Conservation (phyloP, 2,113 vertebrate species). For the Dryoscopus gambensis region DNA sequence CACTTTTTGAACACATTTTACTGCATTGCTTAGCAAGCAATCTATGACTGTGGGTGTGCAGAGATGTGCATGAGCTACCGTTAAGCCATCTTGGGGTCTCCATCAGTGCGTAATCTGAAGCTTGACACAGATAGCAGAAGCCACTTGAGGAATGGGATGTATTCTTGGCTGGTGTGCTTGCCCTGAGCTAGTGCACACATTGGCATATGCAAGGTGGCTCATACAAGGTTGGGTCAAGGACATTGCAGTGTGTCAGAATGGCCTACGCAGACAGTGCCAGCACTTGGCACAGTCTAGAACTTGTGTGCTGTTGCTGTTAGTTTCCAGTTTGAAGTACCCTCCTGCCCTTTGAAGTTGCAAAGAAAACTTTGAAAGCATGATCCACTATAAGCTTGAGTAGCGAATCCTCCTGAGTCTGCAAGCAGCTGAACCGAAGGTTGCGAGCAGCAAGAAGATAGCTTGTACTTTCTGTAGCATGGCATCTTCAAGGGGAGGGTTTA, state of each 20-base stretch:
- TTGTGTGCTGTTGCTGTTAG: background rate
- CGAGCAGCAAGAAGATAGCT: background rate
- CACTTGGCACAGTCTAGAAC: background rate
- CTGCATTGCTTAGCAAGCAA: background rate
- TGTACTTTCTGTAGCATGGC: background rate
- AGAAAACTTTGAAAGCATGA: background rate
- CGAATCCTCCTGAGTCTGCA: background rate
- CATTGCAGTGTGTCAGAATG: background rate
- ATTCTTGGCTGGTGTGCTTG: background rate
- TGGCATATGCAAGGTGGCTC: background rate
- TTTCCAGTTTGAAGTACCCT: background rate
- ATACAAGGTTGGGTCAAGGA: background rate
- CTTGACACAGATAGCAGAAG: background rate
- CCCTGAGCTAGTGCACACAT: background rate
- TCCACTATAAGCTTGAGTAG: background rate
- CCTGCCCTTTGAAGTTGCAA: background rate
- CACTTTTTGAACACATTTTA: background rate
- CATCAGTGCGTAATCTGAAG: background rate
- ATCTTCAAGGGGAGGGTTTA: background rate
- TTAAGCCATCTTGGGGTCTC: background rate
- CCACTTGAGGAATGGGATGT: background rate
- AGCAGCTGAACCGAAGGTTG: background rate
- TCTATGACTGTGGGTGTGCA: rapidly evolving
- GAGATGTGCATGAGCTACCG: background rate
- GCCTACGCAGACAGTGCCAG: background rate